These are phyloP conservation scores for Jordanella pulchra DNA, from an alignment of 2,797 vertebrate species.

Conservation along the genomic window DNA sequence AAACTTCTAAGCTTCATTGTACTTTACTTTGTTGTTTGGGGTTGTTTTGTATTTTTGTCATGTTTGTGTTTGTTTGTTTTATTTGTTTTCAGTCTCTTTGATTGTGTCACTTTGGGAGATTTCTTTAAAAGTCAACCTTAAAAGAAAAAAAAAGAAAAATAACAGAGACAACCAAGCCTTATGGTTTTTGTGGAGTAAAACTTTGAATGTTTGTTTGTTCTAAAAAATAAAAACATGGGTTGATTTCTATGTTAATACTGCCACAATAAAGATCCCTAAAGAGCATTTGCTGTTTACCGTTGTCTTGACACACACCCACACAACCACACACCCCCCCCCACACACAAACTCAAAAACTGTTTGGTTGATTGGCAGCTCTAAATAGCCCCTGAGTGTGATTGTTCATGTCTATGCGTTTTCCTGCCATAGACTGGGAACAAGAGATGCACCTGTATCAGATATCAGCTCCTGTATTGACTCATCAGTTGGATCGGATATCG, in stretches of 20 bases:
- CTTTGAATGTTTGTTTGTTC: constrained; percentile 96
- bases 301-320: constrained; percentile 7
- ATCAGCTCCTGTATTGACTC: no score
- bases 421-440: no score
- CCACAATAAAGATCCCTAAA: constrained; percentile 89
- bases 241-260: constrained; percentile 99
- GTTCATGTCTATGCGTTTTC: no score
- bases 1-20: neutral
- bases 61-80: constrained; percentile 69
- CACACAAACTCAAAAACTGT: no score
- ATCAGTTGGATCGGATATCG: no score
- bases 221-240: constrained; percentile 82
- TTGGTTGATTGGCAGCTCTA: no score
- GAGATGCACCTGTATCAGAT: no score
- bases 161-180: constrained; percentile 89
- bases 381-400: no score
- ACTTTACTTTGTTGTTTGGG: neutral
- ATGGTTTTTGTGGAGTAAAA: constrained; percentile 94
- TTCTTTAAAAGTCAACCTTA: constrained; percentile 48
- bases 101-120: constrained; percentile 89
- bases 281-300: constrained; percentile 32
- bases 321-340: no score
- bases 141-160: constrained; percentile 72
- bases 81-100: constrained; percentile 81
- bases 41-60: constrained; percentile 57